Percentiles rank a stretch among this genome's conserved stretches.
Conservation (phyloP, 2,797 vertebrate genomes). For the Taeniopygia guttata region DNA sequence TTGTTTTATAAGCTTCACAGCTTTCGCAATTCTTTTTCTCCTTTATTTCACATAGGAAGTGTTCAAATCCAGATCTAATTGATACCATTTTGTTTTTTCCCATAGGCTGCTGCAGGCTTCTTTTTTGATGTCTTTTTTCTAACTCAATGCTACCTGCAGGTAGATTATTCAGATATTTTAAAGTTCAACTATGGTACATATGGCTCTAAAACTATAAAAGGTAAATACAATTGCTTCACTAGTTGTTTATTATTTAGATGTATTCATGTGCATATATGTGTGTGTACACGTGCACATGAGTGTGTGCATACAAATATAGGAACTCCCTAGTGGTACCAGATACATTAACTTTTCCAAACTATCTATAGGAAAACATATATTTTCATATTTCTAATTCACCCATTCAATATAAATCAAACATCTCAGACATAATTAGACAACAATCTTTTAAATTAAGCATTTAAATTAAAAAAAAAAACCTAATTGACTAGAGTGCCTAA, state of each 20-base stretch:
- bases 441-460: background rate
- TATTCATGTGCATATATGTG: background rate
- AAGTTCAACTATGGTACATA: conserved; percentile 1
- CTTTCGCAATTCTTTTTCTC: background rate
- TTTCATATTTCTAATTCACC: background rate
- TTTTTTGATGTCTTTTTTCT: conserved; percentile 50
- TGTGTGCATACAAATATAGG: background rate
- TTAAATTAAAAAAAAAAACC: background rate
- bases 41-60: conserved; percentile 28
- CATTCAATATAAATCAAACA: conserved; percentile 7
- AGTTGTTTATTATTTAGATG: background rate
- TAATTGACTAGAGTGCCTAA: background rate
- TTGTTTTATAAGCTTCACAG: background rate
- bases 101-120: conserved; percentile 28
- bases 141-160: background rate
- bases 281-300: rapidly evolving
- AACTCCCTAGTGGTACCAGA: background rate
- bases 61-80: conserved; percentile 34
- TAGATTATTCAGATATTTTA: conserved; percentile 53
- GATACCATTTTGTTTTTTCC: conserved; percentile 4
- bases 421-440: background rate
- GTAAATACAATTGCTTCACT: conserved; percentile 6
- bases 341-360: background rate
- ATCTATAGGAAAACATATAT: background rate
- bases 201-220: background rate